Base-by-base conservation (phyloP, 2,113 vertebrate genomes). In the Oceanites oceanicus region DNA sequence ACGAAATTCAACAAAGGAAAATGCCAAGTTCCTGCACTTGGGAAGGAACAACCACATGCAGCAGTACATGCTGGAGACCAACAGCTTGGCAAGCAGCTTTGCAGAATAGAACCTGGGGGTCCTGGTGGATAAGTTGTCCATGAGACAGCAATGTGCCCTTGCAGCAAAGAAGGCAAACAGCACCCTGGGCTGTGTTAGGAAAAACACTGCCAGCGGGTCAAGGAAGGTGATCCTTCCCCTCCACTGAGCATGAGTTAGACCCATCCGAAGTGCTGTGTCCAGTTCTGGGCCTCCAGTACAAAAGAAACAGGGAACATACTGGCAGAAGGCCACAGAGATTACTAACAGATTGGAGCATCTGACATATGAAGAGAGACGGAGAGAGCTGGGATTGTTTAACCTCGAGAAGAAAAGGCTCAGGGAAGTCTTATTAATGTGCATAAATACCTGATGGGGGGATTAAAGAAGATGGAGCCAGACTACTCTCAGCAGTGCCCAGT, bases 201-300 rank as follows among this genome's bases (percentile, higher is more conserved):
- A 68, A 29, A 81, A 15, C 29, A 19, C 1, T 15, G 82, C 67
- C 62, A 86, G 34, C 0, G 5, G 42, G 38, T 5, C 27, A 65
- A 16, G 25, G 40, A 75, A 70, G 22, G 18, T 10, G 30, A 83
- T 32, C 26, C 45, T 68, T 44, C 12, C 26, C 26, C 36, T 79
- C n/a, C 25, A 3, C 9, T 77, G 30, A 21, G 32, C 40, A 21
- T 8, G 11, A 61, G 15, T 30, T 4, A 23, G 11, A 67, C 7
- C 22, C 49, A 75, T 10, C 34, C 6, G 0, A 44, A 84, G 15
- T 7, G 20, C n/a, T 2, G 5, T 1, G 29, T 9, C 13, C 18
- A 19, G 32, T 30, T 84, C 13, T 52, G 23, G 9, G 29, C 38
- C 68, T 53, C 13, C 36, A 47, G 6, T 23, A 26, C 10, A 44